These are phyloP conservation scores for Porites australiensis DNA, from an alignment of 64 coral and sea anemone species.

Conservation along the genomic window DNA sequence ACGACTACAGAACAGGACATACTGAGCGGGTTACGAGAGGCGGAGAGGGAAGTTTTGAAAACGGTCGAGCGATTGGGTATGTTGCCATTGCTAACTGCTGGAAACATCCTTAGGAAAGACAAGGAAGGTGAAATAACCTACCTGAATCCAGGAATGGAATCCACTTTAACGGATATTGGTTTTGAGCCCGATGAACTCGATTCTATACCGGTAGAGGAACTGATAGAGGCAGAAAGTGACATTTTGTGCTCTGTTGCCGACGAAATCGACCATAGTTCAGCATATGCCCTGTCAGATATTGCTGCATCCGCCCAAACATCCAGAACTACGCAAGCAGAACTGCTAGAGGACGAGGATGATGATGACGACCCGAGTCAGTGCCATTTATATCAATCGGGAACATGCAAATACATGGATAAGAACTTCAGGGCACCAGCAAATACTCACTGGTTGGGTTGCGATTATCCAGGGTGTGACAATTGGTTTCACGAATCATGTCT, in stretches of 20 bases:
- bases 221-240: constrained; percentile 2
- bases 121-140: not conserved
- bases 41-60: constrained; percentile 19
- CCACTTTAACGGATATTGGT: not conserved
- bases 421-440: not conserved
- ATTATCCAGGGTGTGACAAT: too few species aligned
- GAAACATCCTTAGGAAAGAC: not conserved
- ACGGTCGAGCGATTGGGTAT: constrained; percentile 30
- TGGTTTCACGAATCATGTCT: too few species aligned
- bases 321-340: not conserved
- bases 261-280: not conserved
- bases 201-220: not conserved
- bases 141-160: not conserved
- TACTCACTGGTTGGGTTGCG: too few species aligned
- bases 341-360: constrained; percentile 22
- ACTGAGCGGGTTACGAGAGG: not conserved
- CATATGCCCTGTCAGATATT: too few species aligned
- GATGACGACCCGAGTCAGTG: too few species aligned
- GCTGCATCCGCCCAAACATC: not conserved
- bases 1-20: not conserved
- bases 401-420: constrained; percentile 15
- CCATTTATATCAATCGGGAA: not conserved
- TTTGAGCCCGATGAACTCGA: constrained; percentile 39
- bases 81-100: not conserved
- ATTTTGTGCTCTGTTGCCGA: not conserved